Evolutionary conservation across 1,140 invertebrate genomes (phyloP).

Genomic region (Streblospio benedicti): DNA sequence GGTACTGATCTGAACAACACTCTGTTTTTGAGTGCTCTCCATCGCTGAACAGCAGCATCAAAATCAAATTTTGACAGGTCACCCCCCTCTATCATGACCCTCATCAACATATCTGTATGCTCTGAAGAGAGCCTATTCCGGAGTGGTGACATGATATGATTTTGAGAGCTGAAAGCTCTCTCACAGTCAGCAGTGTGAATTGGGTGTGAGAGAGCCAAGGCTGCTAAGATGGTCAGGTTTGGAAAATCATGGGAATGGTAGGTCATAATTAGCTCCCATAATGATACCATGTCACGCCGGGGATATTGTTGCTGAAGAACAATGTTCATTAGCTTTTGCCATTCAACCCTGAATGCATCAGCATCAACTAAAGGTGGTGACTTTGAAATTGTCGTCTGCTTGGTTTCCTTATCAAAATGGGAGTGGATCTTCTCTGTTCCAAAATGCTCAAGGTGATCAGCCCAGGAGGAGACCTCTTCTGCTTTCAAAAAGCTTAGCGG

Average conservation of each 20-base stretch:
- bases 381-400: not conserved
- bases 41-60: too few species aligned
- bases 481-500: not conserved
- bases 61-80: too few species aligned
- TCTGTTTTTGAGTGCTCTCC: too few species aligned
- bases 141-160: not conserved
- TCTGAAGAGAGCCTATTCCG: not conserved
- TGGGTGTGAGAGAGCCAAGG: not conserved
- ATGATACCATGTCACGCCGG: not conserved
- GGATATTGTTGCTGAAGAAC: not conserved
- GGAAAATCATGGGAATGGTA: too few species aligned
- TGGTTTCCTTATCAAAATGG: not conserved
- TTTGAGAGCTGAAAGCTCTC: not conserved
- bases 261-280: not conserved
- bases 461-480: not conserved
- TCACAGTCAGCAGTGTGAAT: not conserved
- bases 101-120: not conserved
- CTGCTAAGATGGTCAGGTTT: not conserved
- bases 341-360: not conserved
- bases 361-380: not conserved
- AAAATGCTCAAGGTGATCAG: not conserved
- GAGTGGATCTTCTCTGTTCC: not conserved
- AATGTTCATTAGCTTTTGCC: not conserved
- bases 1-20: too few species aligned
- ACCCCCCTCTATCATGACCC: not conserved